Base-by-base conservation (phyloP, 2,113 vertebrate species). In the Serinus canaria region DNA sequence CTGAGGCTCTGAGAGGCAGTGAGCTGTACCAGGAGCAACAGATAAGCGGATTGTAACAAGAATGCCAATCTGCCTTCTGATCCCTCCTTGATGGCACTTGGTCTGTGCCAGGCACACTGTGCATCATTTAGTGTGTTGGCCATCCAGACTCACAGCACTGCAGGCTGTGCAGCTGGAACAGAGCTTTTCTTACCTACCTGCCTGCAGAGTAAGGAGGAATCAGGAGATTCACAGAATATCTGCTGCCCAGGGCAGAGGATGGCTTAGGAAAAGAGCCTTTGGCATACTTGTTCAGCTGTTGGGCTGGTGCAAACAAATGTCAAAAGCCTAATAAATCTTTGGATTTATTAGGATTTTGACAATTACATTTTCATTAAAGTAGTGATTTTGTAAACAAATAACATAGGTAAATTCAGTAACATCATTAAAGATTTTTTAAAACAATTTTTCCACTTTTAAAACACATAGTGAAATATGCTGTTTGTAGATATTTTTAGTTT, bases 21-120 rank as follows among this genome's bases (percentile, higher is more conserved):
- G 62, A 69, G 79, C 50, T 78, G 82, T 96, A 93, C 94, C 87
- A 96, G 72, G 90, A 95, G 55, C 82, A 90, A 78, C 63, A 47
- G 47, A 81, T 47, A 75, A 95, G 64, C 63, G 92, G 82, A 92
- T 35, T 83, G 63, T 90, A 85, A 85, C 47, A 59, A 70, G 68
- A 81, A 67, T 92, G 83, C 67, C 92, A 88, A 1, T 83, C 82
- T 94, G 67, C 67, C 47, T 83, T 55, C 92, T 68, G 72, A 76
- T 60, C 24, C 52, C 68, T 83, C 33, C 39, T 75, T 2, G 4
- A 41, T 67, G 89, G 44, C 17, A 47, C 41, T 50, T 24, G 13
- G 27, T 50, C 56, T 70, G 90, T 93, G 55, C 75, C 90, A 96
- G 88, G 78, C 88, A 49, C 72, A 27, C 19, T 21, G 59, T 37